Evolutionary conservation across 1,140 invertebrate species (phyloP).

Genomic region (Drosophila yakuba): DNA sequence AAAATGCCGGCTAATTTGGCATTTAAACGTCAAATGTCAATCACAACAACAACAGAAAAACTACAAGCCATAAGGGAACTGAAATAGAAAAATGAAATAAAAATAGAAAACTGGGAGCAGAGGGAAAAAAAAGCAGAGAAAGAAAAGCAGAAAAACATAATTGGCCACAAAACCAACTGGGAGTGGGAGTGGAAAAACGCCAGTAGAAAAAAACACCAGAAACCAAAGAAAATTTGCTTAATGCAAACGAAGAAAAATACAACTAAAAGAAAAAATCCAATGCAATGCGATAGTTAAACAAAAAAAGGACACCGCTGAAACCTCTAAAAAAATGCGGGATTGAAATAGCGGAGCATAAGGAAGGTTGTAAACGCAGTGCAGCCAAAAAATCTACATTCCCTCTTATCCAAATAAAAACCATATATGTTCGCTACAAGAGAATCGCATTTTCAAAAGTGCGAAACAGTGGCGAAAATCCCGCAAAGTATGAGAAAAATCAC

Average conservation of each 20-base stretch:
- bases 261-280: slow-evolving; percentile 9
- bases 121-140: slow-evolving; percentile 30
- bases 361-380: slow-evolving; percentile 64
- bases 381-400: slow-evolving; percentile 44
- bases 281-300: slow-evolving; percentile 42
- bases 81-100: slow-evolving; percentile 19
- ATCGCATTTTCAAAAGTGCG: slow-evolving; percentile 63
- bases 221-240: slow-evolving; percentile 73
- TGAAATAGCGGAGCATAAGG: slow-evolving; percentile 45
- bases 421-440: slow-evolving; percentile 59
- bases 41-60: slow-evolving; percentile 51
- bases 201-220: slow-evolving; percentile 39
- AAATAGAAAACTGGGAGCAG: slow-evolving; percentile 20
- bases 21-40: slow-evolving; percentile 82
- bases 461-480: slow-evolving; percentile 11
- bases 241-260: slow-evolving; percentile 49
- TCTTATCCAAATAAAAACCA: slow-evolving; percentile 12
- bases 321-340: slow-evolving; percentile 11
- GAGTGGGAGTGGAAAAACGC: background rate
- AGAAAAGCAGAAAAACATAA: slow-evolving; percentile 59
- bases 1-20: slow-evolving; percentile 76
- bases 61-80: slow-evolving; percentile 15
- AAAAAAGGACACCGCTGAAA: slow-evolving; percentile 16
- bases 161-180: slow-evolving; percentile 72
- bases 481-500: slow-evolving; percentile 26